phyloP scores from a whole-genome alignment of 2,888 invertebrate species.

The Drosophila flavopinicola region DNA sequence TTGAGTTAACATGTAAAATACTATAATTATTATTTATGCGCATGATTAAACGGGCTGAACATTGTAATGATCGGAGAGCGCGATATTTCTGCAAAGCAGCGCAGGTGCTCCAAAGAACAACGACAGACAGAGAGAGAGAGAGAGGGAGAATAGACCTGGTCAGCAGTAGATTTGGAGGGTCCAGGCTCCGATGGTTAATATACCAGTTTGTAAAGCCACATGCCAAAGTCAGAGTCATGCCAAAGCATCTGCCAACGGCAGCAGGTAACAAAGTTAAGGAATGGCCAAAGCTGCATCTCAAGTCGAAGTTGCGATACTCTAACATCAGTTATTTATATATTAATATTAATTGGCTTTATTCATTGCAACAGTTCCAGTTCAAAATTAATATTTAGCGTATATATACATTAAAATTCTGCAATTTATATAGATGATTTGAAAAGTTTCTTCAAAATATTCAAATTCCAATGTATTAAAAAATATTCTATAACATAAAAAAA shows the following conservation, averaged over 20 bases:
- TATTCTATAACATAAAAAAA: too few species aligned
- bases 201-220: constrained; percentile 47
- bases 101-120: constrained; percentile 24
- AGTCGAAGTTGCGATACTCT: constrained; percentile 22
- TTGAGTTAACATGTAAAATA: constrained; percentile 46
- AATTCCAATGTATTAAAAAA: too few species aligned
- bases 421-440: too few species aligned
- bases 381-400: too few species aligned
- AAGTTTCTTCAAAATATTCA: too few species aligned
- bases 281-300: not conserved
- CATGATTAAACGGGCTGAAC: constrained; percentile 33
- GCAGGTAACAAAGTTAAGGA: constrained; percentile 20
- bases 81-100: not conserved
- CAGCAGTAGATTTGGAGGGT: constrained; percentile 4
- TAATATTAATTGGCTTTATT: too few species aligned
- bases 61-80: constrained; percentile 4
- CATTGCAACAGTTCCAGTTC: too few species aligned
- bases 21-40: constrained; percentile 19
- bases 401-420: too few species aligned
- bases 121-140: not conserved
- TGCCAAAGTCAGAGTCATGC: constrained; percentile 34
- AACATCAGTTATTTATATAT: not conserved
- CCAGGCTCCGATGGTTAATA: constrained; percentile 32
- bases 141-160: not conserved
- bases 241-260: constrained; percentile 40